phyloP scores from a whole-genome alignment of 2,797 vertebrate species.

The Champsocephalus gunnari region DNA sequence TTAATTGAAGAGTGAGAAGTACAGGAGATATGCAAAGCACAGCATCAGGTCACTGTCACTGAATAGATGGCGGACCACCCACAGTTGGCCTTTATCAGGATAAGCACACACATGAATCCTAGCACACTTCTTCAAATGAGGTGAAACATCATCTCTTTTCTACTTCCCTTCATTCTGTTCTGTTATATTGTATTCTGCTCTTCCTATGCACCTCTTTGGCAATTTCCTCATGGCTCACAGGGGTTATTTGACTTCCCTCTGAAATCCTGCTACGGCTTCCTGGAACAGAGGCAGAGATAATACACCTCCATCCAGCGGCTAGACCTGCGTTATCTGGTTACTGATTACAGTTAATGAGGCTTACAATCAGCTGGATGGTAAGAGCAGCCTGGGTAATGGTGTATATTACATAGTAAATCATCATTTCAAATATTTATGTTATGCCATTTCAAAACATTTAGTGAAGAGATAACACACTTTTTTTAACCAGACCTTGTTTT shows the following conservation, averaged over 20 bases:
- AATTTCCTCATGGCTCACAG: constrained; percentile 33
- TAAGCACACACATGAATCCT: neutral
- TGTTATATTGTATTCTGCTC: constrained; percentile 20
- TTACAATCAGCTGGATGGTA: constrained; percentile 25
- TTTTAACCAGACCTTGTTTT: neutral
- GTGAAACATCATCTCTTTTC: neutral
- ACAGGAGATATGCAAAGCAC: constrained; percentile 25
- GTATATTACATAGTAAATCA: neutral
- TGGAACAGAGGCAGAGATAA: constrained; percentile 49
- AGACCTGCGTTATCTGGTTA: constrained; percentile 23
- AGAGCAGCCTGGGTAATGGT: neutral
- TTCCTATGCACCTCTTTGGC: constrained; percentile 40
- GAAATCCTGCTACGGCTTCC: constrained; percentile 14
- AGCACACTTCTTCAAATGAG: constrained; percentile 5
- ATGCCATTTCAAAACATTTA: constrained; percentile 8
- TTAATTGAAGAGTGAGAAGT: constrained; percentile 50
- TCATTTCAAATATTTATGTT: neutral
- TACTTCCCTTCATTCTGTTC: neutral
- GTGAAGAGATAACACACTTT: neutral
- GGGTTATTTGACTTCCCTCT: constrained; percentile 26
- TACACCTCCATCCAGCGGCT: constrained; percentile 27
- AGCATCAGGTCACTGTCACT: constrained; percentile 10
- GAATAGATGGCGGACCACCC: constrained; percentile 13
- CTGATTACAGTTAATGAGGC: constrained; percentile 36
- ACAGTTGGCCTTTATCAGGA: constrained; percentile 10